Evolutionary conservation across 2,888 invertebrate species (phyloP).

Genomic region (Cephus pulcher): DNA sequence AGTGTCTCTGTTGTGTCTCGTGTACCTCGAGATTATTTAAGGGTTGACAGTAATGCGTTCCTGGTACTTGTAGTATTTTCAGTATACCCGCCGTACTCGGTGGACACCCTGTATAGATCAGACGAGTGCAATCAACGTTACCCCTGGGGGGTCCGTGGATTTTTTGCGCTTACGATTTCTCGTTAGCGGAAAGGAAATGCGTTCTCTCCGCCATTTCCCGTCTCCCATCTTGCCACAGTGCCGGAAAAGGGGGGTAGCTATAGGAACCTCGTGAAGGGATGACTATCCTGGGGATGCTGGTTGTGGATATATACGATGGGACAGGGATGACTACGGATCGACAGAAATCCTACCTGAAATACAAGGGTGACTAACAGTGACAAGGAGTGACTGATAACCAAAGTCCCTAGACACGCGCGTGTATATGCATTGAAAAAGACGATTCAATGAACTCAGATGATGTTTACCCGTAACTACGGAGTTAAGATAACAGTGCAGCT

Average conservation of each 20-base stretch:
- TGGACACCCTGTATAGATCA: background rate
- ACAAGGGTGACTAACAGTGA: too few relatives aligned
- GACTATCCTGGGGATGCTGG: background rate
- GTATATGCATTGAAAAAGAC: background rate
- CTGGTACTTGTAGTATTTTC: background rate
- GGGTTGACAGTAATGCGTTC: background rate
- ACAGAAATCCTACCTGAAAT: background rate
- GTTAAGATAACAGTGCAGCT: background rate
- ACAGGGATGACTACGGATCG: background rate
- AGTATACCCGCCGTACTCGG: background rate
- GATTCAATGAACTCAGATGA: background rate
- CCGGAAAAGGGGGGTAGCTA: background rate
- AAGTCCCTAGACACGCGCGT: background rate
- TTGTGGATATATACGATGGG: background rate
- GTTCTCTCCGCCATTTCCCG: slow-evolving; percentile 7
- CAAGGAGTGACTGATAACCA: slow-evolving; percentile 9
- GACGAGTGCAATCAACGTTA: slow-evolving; percentile 2
- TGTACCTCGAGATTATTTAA: background rate
- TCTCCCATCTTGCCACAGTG: background rate
- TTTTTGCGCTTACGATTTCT: slow-evolving; percentile 6
- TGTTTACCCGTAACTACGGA: background rate
- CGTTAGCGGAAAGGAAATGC: slow-evolving; percentile 8
- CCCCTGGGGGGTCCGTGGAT: background rate
- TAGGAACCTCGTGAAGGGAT: background rate
- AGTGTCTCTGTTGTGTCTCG: background rate